Evolutionary conservation across 2,113 vertebrate species (phyloP).

Genomic region (Callionymus lyra): DNA sequence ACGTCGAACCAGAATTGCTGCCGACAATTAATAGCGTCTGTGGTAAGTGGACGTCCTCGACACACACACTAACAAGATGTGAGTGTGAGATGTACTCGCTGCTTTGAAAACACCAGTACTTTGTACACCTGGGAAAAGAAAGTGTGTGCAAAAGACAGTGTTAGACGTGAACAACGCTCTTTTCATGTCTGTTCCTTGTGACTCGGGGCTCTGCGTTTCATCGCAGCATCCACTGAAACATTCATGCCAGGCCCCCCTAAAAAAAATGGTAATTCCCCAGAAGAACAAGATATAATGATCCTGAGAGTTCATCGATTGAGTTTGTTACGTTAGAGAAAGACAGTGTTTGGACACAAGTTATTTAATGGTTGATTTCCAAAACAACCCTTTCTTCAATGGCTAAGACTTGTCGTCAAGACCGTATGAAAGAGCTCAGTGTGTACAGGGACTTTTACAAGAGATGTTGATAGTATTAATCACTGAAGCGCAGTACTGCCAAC

Average conservation of each 20-base stretch:
- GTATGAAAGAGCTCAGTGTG: too few species aligned
- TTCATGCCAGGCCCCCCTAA: not conserved
- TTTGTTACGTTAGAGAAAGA: not conserved
- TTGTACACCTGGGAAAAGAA: too few species aligned
- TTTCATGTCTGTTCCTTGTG: slow-evolving; percentile 8
- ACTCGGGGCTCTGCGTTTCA: not conserved
- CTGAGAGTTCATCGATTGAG: not conserved
- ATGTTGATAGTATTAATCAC: too few species aligned
- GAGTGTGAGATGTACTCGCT: slow-evolving; percentile 15
- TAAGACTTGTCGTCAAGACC: too few species aligned
- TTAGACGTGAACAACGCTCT: slow-evolving; percentile 5
- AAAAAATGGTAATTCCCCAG: not conserved
- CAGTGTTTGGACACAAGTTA: not conserved
- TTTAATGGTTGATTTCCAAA: not conserved
- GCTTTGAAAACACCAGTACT: too few species aligned
- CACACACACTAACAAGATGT: slow-evolving; percentile 35
- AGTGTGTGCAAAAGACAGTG: not conserved
- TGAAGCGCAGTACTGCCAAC: too few species aligned
- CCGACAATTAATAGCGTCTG: slow-evolving; percentile 41
- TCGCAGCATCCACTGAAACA: not conserved
- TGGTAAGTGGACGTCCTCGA: slow-evolving; percentile 35
- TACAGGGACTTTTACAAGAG: too few species aligned
- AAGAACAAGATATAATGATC: not conserved
- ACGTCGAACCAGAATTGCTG: slow-evolving; percentile 43
- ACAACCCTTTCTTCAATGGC: not conserved